Base-by-base conservation (phyloP, 2,888 invertebrate genomes). In the Osedax fenrisi region DNA sequence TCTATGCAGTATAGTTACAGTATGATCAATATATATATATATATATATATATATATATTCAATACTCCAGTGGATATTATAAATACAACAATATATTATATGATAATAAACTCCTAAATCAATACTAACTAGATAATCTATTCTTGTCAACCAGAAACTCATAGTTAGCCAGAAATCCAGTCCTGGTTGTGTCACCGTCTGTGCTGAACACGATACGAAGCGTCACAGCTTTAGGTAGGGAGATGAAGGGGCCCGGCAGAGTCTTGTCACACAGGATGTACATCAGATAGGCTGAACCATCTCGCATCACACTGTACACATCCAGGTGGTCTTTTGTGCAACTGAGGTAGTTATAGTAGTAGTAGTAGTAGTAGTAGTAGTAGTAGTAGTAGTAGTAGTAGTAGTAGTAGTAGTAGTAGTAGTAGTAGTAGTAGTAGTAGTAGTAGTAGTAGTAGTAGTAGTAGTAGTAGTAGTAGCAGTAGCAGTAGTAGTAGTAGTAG, bases 151-250 rank as follows among this genome's bases (percentile, higher is more conserved):
- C 72, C 23, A 94, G 91, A 85, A 96, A 97, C 80, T 92, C 90
- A 85, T 95, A 98, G 80, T 91, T 88, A 17, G 95, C 97, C 84
- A 93, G 94, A 86, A 98, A 98, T 26, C 97, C 97, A 80, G 90
- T 92, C 70, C 94, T 93, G 75, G 90, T 90, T 17, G 21, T 59
- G 79, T 90, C 90, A 79, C 90, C 90, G 84, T 96, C 91, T 27
- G 96, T 92, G 83, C 92, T 91, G 80, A 97, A 88, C 75, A 93
- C 88, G 76, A 96, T 89, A 82, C 92, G 90, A 79, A 97, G 88
- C 59, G 92, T 92, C 77, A 90, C 89, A 62, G 94, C 91, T 24
- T 93, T 92, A 59, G 93, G 91, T 22, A 93, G 93, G 74, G 94
- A 94, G 85, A 94, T 92, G 80, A 94, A 90, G 66, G 97, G 97